Evolutionary conservation across 2,797 vertebrate genomes (phyloP), one percentile per base, ranked within the genome.

Genomic region (Petrocephalus sullivani): DNA sequence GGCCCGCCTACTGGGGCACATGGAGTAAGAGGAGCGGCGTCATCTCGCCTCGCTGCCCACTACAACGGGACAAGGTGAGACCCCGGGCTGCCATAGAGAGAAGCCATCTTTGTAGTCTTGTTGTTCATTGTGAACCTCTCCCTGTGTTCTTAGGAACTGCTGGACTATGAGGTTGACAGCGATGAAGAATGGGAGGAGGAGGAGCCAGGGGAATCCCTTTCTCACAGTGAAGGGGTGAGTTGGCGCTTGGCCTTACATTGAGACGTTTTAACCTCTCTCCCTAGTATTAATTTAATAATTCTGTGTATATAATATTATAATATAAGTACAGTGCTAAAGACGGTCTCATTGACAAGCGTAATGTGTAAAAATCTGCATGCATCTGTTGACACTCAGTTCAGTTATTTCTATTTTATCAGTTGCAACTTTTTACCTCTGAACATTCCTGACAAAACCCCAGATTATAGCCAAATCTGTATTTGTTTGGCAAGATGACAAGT

Each of bases 141-240:
- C 23, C 33, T 92, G 41, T 84, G 16, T 89, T 64, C n/a, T 1
- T 90, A 99, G 98, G 93, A 94, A 2, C 91, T 98, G 8, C 93
- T 99, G 53, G 98, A 99, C 93, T 99, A 99, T 0, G 98, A 99
- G 88, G 96, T 99, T 21, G 98, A 99, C 89, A 99, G 98, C 58
- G 98, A 99, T 91, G 98, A 99, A 23, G 98, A 99, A 88, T 99
- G 98, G 98, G 98, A 99, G 88, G 98, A 99, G 89, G 98, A 99
- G 56, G 98, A 99, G 89, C 98, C 98, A 0, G 98, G 98, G 88
- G 98, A 99, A 91, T 99, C 98, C 0, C 94, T 99, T 83, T 99
- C 98, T 12, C 98, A 99, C n/a, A 99, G 98, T 2, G 98, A 99
- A 91, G 98, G 97, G 94, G 98, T 99, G 89, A 97, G 96, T 93